Base-by-base conservation (phyloP, 2,113 vertebrate genomes). In the Mormyrus lacerda region DNA sequence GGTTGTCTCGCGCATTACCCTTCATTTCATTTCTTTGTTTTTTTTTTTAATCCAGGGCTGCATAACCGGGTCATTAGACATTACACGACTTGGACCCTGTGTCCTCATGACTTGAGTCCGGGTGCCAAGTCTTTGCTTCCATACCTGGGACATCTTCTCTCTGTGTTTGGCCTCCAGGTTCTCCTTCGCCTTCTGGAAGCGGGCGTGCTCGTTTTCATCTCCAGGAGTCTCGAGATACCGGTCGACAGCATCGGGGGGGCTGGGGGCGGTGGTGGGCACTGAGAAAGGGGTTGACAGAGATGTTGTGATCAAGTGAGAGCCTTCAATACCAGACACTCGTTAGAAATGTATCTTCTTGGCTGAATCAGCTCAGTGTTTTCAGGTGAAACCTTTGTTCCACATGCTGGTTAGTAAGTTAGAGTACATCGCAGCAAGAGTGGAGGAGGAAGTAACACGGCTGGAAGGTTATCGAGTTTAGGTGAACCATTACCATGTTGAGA, bases 111-210 rank as follows among this genome's bases (percentile, higher is more conserved):
- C 61, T n/a, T n/a, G n/a, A 11, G 27, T 69, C n/a, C 1, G n/a
- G 61, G 61, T 31, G 61, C 61, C 10, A 11, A 4, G n/a, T 69
- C 61, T 31, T 27, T 27, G 10, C 61, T 69, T 31, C 10, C 44
- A 76, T 93, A 99, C 98, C 97, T 99, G 97, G 83, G 98, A 99
- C 98, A 99, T 99, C 89, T 96, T 96, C 93, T 99, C 98, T 0
- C 98, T 96, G 93, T 99, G 98, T 84, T 98, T 99, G 88, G 97
- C 97, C 93, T 99, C 98, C 89, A 99, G 96, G 47, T 97, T 98
- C 92, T 99, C 98, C 91, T 99, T 99, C 89, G 98, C 98, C 93
- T 99, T 99, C 93, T 98, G 97, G 95, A 99, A 99, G 91, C 98
- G 97, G 88, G 97, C 96, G 0, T 99, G 98, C 1, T 99, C 98